Conservation (phyloP, 2,888 invertebrate species). For the Ectobius pallidus region DNA sequence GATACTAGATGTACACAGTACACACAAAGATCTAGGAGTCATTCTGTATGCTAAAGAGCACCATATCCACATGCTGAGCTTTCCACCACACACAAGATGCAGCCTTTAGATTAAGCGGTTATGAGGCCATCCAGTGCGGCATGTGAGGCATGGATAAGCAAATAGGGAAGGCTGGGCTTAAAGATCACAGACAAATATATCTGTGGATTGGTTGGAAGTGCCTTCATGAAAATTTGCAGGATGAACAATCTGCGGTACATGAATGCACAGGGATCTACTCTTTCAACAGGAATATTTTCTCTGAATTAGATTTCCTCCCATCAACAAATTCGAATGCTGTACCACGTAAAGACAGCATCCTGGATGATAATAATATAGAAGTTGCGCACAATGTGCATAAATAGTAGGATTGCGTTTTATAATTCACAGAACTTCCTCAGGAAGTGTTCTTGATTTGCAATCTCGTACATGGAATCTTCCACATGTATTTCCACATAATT, state of each 20-base stretch:
- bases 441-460: too few species aligned
- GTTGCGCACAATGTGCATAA: too few species aligned
- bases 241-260: constrained; percentile 15
- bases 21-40: background rate
- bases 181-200: background rate
- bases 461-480: too few species aligned
- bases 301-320: background rate
- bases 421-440: too few species aligned
- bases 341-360: background rate
- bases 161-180: too few species aligned
- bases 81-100: constrained; percentile 24
- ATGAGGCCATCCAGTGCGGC: constrained; percentile 5
- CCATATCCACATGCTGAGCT: constrained; percentile 16
- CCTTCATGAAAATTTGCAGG: constrained; percentile 3
- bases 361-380: too few species aligned
- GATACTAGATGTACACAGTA: constrained; percentile 8
- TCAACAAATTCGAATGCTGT: background rate
- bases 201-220: constrained; percentile 2
- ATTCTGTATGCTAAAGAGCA: background rate
- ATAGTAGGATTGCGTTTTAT: too few species aligned
- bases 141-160: background rate
- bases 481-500: too few species aligned
- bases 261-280: background rate
- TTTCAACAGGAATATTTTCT: constrained; percentile 10
- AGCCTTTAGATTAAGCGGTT: constrained; percentile 4